phyloP scores from a whole-genome alignment of 2,888 invertebrate genomes.

The Pandemis cinnamomeana region DNA sequence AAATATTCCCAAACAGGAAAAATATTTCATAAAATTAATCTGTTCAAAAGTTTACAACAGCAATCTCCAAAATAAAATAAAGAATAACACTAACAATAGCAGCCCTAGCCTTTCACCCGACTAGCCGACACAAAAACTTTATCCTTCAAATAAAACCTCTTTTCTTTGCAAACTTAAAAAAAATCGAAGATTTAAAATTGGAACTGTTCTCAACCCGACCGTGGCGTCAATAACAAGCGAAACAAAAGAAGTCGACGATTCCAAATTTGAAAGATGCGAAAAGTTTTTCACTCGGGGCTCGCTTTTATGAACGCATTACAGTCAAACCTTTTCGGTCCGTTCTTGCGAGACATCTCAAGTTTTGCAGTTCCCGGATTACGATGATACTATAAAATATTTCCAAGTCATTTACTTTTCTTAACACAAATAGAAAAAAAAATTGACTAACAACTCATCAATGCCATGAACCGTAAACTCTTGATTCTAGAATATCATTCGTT shows the following conservation, averaged over 20 bases:
- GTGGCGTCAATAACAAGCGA: constrained; percentile 35
- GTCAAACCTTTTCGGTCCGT: constrained; percentile 64
- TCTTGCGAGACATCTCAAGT: constrained; percentile 38
- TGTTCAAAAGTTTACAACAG: constrained; percentile 6
- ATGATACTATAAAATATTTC: constrained; percentile 36
- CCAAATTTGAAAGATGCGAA: constrained; percentile 65
- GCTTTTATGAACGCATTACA: constrained; percentile 68
- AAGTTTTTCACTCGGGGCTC: constrained; percentile 60
- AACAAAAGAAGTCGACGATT: constrained; percentile 38
- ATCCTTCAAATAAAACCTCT: constrained; percentile 12
- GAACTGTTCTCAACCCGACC: constrained; percentile 25
- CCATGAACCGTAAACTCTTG: too few species aligned
- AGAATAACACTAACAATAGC: constrained; percentile 21
- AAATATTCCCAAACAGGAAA: not conserved
- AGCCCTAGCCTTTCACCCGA: constrained; percentile 8
- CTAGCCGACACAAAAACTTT: constrained; percentile 13
- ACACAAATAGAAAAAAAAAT: not conserved
- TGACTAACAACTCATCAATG: not conserved
- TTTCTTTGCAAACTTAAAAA: constrained; percentile 11
- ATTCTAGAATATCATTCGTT: too few species aligned
- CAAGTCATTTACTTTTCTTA: constrained; percentile 4
- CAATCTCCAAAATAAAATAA: constrained; percentile 4
- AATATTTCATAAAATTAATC: not conserved
- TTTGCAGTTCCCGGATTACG: constrained; percentile 32
- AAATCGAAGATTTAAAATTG: constrained; percentile 20